Base-by-base conservation (phyloP, 2,888 invertebrate genomes). In the Meghimatium bilineatum region DNA sequence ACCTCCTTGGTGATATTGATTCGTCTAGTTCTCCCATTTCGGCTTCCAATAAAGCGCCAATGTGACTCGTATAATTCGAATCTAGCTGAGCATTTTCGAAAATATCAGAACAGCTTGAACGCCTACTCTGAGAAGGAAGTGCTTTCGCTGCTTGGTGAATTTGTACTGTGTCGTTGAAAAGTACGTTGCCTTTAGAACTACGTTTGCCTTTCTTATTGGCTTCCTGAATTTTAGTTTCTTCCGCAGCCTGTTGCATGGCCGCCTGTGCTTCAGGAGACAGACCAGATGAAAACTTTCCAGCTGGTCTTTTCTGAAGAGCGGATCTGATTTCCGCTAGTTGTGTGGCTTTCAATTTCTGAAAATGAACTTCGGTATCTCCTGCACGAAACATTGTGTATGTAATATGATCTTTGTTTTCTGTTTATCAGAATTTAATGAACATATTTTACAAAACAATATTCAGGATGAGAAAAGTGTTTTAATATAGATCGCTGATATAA, bases 151-250 rank as follows among this genome's bases (percentile, higher is more conserved):
- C 79, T 10, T 79, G 72, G 14, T 69, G 38, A n/a, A 84, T 71
- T 20, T 80, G 75, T 17, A 84, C 80, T 1, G 63, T 84, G 14
- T 84, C 84, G 34, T 44, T 69, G 44, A 84, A 84, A 3, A 84
- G 29, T 3, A 84, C 84, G 38, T 75, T 84, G 1, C 84, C 84
- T 52, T 80, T 84, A 6, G 84, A 84, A 36, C 80, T 75, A 0
- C 84, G 74, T 49, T 84, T 80, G 6, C 76, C 84, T 56, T 66
- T 74, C n/a, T 44, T 72, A 2, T 56, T 36, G 17, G 71, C 52
- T 52, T 79, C 32, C 44, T 80, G 52, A 1, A 80, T 76, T 36
- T 56, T 84, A 29, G 67, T 23, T 26, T 84, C 84, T 49, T 84
- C 84, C 0, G 67, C 32, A 0, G 72, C 76, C 60, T 84, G 80